Evolutionary conservation across 2,113 vertebrate species (phyloP).

Genomic region (Siphamia tubifer): DNA sequence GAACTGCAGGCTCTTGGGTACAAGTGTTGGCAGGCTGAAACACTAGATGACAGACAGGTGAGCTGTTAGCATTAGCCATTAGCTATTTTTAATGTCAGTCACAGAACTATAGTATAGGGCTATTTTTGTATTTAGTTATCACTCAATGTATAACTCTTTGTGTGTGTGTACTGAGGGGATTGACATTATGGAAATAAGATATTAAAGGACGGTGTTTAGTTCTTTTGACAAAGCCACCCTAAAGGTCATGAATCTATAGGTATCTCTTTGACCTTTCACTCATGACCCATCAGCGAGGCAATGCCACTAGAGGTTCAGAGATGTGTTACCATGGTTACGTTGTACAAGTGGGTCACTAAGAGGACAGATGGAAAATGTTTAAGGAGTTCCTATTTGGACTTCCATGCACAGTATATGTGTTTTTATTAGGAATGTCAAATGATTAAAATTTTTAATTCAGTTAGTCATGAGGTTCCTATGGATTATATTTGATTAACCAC

Average conservation of each 20-base stretch:
- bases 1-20: constrained; percentile 69
- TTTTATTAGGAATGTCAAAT: no score
- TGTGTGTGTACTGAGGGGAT: background rate
- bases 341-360: constrained; percentile 46
- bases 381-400: background rate
- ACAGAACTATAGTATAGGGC: no score
- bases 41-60: constrained; percentile 35
- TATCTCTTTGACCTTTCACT: constrained; percentile 65
- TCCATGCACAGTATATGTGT: background rate
- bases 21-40: constrained; percentile 39
- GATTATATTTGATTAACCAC: no score
- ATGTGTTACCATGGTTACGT: constrained; percentile 65
- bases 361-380: constrained; percentile 39
- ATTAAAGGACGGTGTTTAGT: constrained; percentile 30
- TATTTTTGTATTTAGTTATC: no score
- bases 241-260: constrained; percentile 50
- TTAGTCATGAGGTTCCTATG: no score
- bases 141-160: no score
- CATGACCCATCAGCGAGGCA: constrained; percentile 63
- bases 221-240: constrained; percentile 42
- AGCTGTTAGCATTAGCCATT: constrained; percentile 18
- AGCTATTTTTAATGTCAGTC: background rate
- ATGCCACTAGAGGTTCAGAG: constrained; percentile 58
- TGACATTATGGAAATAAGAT: constrained; percentile 22
- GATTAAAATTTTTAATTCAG: no score